These are phyloP conservation scores for Accipiter fasciatus DNA, from an alignment of 2,797 vertebrate species.

Conservation along the genomic window DNA sequence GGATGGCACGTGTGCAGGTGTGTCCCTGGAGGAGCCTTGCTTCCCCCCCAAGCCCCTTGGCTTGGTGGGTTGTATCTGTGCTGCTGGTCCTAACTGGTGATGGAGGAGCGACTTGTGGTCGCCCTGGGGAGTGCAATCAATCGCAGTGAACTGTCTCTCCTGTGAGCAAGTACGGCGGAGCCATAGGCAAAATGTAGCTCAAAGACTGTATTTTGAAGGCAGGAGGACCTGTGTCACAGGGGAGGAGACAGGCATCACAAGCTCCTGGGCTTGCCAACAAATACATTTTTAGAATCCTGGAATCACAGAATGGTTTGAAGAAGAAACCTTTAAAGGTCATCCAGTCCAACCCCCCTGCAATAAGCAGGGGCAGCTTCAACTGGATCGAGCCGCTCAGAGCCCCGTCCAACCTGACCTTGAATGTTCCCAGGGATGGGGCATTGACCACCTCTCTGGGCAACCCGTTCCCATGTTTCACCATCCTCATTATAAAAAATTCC, in stretches of 20 bases:
- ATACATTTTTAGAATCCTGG: not conserved
- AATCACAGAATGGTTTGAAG: not conserved
- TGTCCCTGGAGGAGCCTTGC: not conserved
- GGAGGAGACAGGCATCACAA: not conserved
- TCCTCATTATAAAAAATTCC: fast-evolving
- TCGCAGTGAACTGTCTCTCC: not conserved
- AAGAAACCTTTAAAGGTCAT: not conserved
- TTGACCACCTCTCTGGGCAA: not conserved
- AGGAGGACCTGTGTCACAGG: not conserved
- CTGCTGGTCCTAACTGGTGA: not conserved
- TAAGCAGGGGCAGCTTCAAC: not conserved
- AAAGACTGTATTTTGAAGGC: not conserved
- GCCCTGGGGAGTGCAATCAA: not conserved
- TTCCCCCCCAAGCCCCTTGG: not conserved
- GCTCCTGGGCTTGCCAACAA: not conserved
- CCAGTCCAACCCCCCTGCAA: too few relatives aligned
- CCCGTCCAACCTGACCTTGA: fast-evolving
- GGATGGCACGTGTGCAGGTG: not conserved
- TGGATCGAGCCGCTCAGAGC: not conserved
- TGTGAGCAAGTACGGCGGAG: fast-evolving
- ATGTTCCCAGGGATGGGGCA: not conserved
- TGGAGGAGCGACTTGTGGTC: not conserved
- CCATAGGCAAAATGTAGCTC: not conserved
- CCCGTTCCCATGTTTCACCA: not conserved
- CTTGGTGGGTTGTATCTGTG: not conserved